Percentiles rank a stretch among this genome's conserved stretches.
Evolutionary conservation across 2,888 invertebrate species (phyloP).

Genomic region (Temnothorax unifasciatus): DNA sequence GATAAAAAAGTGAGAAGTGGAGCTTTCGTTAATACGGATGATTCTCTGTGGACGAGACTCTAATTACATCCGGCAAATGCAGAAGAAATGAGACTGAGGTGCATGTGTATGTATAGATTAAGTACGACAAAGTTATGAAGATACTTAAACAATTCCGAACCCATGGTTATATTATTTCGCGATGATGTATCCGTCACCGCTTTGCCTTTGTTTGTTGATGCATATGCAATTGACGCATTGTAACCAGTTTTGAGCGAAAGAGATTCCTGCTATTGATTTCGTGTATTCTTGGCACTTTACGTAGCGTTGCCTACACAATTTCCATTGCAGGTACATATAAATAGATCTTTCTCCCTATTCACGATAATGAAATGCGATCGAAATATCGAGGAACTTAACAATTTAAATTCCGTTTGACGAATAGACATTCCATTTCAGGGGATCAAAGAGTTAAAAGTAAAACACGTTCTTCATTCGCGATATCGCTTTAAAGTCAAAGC

Average conservation of each 20-base stretch:
- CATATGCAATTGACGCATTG: background rate
- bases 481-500: constrained; percentile 36
- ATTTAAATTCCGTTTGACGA: constrained; percentile 11
- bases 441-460: constrained; percentile 8
- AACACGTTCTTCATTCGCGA: constrained; percentile 1
- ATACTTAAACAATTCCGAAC: background rate
- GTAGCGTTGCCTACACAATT: background rate
- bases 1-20: constrained; percentile 20
- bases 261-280: constrained; percentile 15
- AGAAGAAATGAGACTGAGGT: constrained; percentile 17
- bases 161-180: background rate
- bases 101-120: background rate
- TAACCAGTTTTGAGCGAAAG: constrained; percentile 6
- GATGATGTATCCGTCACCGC: background rate
- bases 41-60: constrained; percentile 34
- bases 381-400: constrained; percentile 19
- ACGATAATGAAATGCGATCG: constrained; percentile 2
- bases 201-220: constrained; percentile 27
- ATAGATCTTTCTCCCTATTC: background rate
- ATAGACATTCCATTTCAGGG: constrained; percentile 6
- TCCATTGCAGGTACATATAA: background rate
- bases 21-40: constrained; percentile 23
- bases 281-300: background rate
- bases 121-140: background rate
- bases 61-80: constrained; percentile 26